These are phyloP conservation scores for Crenichthys baileyi DNA, from an alignment of 2,797 vertebrate genomes.

Conservation along the genomic window DNA sequence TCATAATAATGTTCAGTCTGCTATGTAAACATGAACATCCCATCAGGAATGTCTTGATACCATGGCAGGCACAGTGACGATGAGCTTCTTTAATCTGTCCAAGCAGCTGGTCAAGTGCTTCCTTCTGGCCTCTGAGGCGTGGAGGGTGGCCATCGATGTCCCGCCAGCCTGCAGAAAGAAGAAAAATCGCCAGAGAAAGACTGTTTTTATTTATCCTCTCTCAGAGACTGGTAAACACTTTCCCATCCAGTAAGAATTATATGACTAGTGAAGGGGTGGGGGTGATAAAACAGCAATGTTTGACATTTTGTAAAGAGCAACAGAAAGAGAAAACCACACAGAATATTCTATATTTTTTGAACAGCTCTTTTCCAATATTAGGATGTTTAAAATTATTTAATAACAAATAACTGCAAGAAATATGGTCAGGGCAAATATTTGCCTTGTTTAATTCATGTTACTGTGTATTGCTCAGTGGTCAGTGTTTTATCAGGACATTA, in stretches of 20 bases:
- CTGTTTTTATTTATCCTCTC: neutral
- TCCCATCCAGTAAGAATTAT: neutral
- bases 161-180: constrained; percentile 84
- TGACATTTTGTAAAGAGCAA: neutral
- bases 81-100: constrained; percentile 88
- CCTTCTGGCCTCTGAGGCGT: constrained; percentile 84
- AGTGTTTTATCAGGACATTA: neutral
- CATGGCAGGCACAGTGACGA: constrained; percentile 88
- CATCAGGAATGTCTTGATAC: constrained; percentile 73
- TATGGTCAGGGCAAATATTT: too few species aligned
- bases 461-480: too few species aligned
- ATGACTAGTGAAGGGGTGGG: neutral
- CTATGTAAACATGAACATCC: constrained; percentile 11
- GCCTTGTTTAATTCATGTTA: too few species aligned
- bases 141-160: constrained; percentile 84
- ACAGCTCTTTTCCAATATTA: neutral
- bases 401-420: too few species aligned
- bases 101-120: constrained; percentile 87
- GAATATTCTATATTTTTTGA: neutral
- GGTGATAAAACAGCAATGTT: neutral
- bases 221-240: neutral
- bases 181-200: neutral
- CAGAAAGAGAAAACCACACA: neutral
- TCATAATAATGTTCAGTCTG: constrained; percentile 25
- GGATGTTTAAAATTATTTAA: too few species aligned